A percentile compares a stretch with the other conserved stretches of the same genome.
phyloP scores from a whole-genome alignment of 2,797 vertebrate species.

The Crenichthys baileyi region DNA sequence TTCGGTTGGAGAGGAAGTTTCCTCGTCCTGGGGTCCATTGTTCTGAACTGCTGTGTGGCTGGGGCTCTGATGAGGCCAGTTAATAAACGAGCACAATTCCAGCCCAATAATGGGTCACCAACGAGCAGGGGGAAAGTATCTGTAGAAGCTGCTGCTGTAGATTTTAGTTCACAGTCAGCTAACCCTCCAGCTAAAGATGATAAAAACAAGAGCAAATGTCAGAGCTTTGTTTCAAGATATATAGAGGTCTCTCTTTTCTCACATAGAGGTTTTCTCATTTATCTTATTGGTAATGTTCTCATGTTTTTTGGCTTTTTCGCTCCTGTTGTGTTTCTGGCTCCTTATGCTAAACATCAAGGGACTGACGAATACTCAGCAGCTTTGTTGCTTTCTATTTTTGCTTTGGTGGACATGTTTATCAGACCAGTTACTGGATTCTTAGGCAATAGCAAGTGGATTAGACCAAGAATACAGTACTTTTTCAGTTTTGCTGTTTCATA shows the following conservation, averaged over 20 bases:
- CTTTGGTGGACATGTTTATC: constrained; percentile 82
- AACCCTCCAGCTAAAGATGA: constrained; percentile 33
- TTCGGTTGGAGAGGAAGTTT: constrained; percentile 89
- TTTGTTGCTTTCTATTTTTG: constrained; percentile 84
- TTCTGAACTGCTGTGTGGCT: constrained; percentile 85
- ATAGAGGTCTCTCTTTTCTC: constrained; percentile 86
- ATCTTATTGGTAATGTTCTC: constrained; percentile 82
- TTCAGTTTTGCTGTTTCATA: constrained; percentile 83
- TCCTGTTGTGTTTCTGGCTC: constrained; percentile 86
- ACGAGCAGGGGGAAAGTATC: constrained; percentile 20
- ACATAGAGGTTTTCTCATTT: constrained; percentile 87
- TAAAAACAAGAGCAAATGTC: constrained; percentile 39
- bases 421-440: constrained; percentile 78
- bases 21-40: constrained; percentile 82
- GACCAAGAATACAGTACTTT: constrained; percentile 83
- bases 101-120: constrained; percentile 15
- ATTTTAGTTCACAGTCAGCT: not conserved
- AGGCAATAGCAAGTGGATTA: constrained; percentile 82
- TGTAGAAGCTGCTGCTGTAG: constrained; percentile 35
- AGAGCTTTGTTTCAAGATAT: constrained; percentile 66
- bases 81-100: constrained; percentile 25
- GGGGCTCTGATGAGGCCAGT: constrained; percentile 86
- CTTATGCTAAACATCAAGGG: constrained; percentile 82
- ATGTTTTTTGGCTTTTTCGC: constrained; percentile 88
- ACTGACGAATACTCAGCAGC: constrained; percentile 83